Evolutionary conservation across 2,797 vertebrate genomes (phyloP).

Genomic region (Peromyscus attwateri): DNA sequence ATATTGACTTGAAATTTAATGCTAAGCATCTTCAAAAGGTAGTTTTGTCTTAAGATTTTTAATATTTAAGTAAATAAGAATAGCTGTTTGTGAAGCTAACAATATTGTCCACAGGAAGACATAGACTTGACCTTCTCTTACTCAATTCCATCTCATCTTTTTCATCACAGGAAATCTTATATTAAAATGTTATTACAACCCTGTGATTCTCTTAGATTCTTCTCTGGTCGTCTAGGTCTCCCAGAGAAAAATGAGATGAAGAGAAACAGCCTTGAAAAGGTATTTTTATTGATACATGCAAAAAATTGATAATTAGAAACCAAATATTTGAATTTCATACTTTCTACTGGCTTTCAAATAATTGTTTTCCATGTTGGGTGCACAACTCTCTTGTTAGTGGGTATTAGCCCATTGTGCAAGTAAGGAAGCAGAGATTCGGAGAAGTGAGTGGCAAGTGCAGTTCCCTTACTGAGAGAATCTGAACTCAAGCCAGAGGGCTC

Average conservation of each 20-base stretch:
- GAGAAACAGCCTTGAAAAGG: background rate
- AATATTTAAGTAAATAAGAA: constrained; percentile 47
- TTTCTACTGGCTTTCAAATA: background rate
- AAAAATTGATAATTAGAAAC: background rate
- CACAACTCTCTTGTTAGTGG: background rate
- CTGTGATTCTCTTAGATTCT: background rate
- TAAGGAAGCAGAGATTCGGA: background rate
- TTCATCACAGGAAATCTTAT: background rate
- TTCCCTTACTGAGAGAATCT: background rate
- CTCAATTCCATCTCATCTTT: background rate
- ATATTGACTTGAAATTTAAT: constrained; percentile 49
- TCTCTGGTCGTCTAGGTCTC: background rate
- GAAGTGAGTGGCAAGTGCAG: background rate
- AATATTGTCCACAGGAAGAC: constrained; percentile 26
- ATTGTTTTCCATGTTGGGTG: background rate
- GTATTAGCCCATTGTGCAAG: background rate
- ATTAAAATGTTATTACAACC: background rate
- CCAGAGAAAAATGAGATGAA: background rate
- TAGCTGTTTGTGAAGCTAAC: constrained; percentile 4
- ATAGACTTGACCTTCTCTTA: background rate
- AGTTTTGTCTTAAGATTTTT: constrained; percentile 9
- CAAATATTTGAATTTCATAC: constrained; percentile 10
- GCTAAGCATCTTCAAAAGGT: constrained; percentile 3
- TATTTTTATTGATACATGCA: constrained; percentile 24
- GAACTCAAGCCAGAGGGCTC: background rate